These are phyloP conservation scores for Channa maculata DNA, from an alignment of 2,113 vertebrate genomes.

Conservation along the genomic window DNA sequence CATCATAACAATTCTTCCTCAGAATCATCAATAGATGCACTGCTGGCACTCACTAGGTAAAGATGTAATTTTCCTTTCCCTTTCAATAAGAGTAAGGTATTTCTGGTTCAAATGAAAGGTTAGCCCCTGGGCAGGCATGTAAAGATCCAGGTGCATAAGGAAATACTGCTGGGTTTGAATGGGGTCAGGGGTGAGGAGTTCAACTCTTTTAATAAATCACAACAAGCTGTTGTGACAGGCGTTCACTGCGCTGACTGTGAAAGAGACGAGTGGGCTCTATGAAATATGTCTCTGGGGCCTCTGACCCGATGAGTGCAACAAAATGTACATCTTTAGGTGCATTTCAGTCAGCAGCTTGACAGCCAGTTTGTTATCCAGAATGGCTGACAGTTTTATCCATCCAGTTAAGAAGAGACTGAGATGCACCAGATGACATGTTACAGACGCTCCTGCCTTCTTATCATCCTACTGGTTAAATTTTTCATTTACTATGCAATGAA, in stretches of 20 bases:
- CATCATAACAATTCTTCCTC: conserved; percentile 58
- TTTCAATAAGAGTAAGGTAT: conserved; percentile 70
- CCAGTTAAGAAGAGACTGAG: conserved; percentile 50
- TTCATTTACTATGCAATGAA: not conserved
- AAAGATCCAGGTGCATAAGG: conserved; percentile 80
- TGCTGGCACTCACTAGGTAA: conserved; percentile 29
- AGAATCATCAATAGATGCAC: conserved; percentile 62
- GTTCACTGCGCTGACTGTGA: conserved; percentile 39
- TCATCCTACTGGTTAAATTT: conserved; percentile 17
- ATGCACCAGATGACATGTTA: conserved; percentile 28
- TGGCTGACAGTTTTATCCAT: conserved; percentile 67
- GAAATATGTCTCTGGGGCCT: conserved; percentile 68
- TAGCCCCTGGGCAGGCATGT: conserved; percentile 69
- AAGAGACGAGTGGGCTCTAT: conserved; percentile 55
- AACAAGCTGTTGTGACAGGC: conserved; percentile 76
- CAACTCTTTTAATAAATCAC: conserved; percentile 79
- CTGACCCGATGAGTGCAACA: conserved; percentile 56
- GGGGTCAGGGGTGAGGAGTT: conserved; percentile 82
- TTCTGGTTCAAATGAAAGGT: conserved; percentile 68
- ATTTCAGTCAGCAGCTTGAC: conserved; percentile 54
- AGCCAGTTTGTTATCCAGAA: conserved; percentile 49
- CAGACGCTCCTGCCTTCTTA: conserved; percentile 54
- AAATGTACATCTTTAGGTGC: conserved; percentile 66
- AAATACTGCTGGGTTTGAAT: conserved; percentile 69
- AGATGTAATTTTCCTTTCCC: conserved; percentile 65